Conservation (phyloP, 1,140 invertebrate genomes). For the Mamestra configurata region DNA sequence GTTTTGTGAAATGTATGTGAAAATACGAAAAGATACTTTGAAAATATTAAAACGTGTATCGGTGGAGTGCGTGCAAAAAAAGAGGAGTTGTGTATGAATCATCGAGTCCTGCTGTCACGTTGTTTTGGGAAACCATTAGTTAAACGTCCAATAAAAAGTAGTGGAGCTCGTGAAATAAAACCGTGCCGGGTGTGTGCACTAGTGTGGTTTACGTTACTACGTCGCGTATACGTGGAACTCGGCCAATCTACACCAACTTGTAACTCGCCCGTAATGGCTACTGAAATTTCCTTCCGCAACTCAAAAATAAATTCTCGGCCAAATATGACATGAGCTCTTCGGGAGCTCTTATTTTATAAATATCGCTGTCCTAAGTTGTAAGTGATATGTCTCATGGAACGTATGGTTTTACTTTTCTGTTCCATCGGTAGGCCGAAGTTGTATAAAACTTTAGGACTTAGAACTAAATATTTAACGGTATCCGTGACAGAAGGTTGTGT, state of each 20-base stretch:
- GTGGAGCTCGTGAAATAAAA: conserved; percentile 61
- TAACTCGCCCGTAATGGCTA: conserved; percentile 54
- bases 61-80: conserved; percentile 52
- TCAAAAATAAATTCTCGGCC: conserved; percentile 48
- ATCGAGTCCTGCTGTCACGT: conserved; percentile 64
- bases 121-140: conserved; percentile 71
- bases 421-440: conserved; percentile 1
- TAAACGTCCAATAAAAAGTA: conserved; percentile 67
- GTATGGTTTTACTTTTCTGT: conserved; percentile 22
- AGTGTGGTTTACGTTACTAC: conserved; percentile 58
- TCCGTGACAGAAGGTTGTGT: conserved; percentile 43
- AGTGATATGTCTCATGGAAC: conserved; percentile 6
- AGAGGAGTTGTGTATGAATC: conserved; percentile 63
- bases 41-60: conserved; percentile 44
- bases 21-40: conserved; percentile 30
- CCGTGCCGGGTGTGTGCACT: conserved; percentile 52
- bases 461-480: conserved; percentile 45
- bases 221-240: conserved; percentile 60
- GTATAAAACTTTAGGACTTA: conserved; percentile 7
- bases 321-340: conserved; percentile 32
- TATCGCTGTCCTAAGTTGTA: conserved; percentile 25
- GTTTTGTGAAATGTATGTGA: conserved; percentile 12
- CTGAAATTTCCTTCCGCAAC: conserved; percentile 48
- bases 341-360: conserved; percentile 27
- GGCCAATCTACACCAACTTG: conserved; percentile 57